A percentile compares a stretch with the other conserved stretches of the same genome.
Evolutionary conservation across 35 echinoderm and acorn worm genomes (phyloP).

Genomic region (Stichopus chloronotus): DNA sequence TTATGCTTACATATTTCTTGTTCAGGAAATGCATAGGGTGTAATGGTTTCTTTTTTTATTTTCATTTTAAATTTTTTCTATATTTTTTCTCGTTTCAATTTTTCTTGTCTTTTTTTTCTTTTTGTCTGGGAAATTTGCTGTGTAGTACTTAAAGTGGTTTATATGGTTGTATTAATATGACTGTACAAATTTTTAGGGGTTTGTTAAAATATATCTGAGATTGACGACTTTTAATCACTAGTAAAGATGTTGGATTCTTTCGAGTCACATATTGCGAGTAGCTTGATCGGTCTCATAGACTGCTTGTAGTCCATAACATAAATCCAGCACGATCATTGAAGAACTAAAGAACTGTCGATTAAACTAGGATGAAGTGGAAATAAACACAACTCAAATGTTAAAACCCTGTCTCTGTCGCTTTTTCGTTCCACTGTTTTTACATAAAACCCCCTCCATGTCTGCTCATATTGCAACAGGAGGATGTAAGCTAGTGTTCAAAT

Average conservation of each 20-base stretch:
- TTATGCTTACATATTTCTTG: too few relatives aligned
- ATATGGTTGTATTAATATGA: constrained; percentile 9
- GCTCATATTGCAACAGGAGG: too few relatives aligned
- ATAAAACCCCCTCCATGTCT: too few relatives aligned
- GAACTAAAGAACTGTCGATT: background rate
- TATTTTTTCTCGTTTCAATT: background rate
- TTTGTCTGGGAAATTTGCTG: constrained; percentile 28
- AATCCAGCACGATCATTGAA: background rate
- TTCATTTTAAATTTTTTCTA: too few relatives aligned
- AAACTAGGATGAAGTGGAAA: constrained; percentile 43
- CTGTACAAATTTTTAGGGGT: background rate
- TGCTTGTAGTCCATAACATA: background rate
- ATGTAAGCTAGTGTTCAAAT: too few relatives aligned
- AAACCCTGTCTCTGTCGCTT: background rate
- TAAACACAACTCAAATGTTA: constrained; percentile 45
- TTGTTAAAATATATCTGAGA: too few relatives aligned
- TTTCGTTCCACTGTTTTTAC: background rate
- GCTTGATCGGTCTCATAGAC: background rate
- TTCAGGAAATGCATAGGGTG: too few relatives aligned
- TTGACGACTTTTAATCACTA: too few relatives aligned
- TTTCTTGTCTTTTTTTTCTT: background rate
- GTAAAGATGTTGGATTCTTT: too few relatives aligned
- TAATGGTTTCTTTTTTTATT: too few relatives aligned
- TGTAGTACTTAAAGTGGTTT: constrained; percentile 40
- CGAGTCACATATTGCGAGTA: background rate